These are phyloP conservation scores for Ceratosolen solmsi DNA, from an alignment of 1,140 invertebrate species.

Conservation along the genomic window DNA sequence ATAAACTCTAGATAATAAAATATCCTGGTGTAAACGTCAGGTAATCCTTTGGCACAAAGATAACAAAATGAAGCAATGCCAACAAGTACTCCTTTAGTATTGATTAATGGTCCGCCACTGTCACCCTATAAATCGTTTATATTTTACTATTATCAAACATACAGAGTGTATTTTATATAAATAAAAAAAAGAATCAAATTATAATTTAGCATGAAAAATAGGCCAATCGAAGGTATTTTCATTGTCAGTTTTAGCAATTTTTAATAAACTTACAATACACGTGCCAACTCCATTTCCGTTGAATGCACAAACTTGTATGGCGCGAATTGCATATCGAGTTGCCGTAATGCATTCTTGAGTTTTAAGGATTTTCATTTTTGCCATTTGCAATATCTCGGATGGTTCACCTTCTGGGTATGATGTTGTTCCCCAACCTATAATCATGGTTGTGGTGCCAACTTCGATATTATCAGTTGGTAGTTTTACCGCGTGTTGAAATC, in stretches of 20 bases:
- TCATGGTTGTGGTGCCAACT: not conserved
- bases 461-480: not conserved
- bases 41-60: not conserved
- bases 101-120: not conserved
- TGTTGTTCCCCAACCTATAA: not conserved
- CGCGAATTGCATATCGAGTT: not conserved
- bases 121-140: conserved; percentile 14
- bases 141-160: too few species aligned
- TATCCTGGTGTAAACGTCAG: not conserved
- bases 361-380: not conserved
- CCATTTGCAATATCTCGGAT: not conserved
- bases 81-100: not conserved
- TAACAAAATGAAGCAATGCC: not conserved
- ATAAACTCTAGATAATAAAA: not conserved
- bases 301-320: not conserved
- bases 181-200: too few species aligned
- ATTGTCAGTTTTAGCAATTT: too few species aligned
- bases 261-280: not conserved
- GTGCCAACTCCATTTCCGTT: not conserved
- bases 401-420: not conserved
- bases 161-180: too few species aligned
- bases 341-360: not conserved
- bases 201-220: too few species aligned
- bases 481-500: not conserved
- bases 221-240: too few species aligned